A percentile compares a stretch with the other conserved stretches of the same genome.
Conservation (phyloP, 2,113 vertebrate genomes). For the Coptodon bakossiorum region DNA sequence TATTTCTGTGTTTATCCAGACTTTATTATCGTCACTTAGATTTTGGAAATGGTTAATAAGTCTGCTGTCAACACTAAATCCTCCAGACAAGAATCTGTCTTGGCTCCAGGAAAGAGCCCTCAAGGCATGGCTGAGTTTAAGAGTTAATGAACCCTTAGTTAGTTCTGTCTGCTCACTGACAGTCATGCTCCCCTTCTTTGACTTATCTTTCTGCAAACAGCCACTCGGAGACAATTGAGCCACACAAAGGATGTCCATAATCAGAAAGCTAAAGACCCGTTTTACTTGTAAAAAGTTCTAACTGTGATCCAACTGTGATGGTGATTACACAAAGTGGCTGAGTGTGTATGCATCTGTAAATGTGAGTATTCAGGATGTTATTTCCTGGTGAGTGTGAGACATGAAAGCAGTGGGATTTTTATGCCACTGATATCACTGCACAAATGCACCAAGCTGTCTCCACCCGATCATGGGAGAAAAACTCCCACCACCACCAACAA, state of each 20-base stretch:
- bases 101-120: neutral
- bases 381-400: conserved; percentile 46
- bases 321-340: neutral
- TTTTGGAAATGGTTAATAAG: neutral
- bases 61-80: conserved; percentile 18
- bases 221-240: conserved; percentile 17
- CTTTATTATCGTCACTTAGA: neutral
- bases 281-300: neutral
- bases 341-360: neutral
- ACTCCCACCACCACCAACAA: conserved; percentile 10
- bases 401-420: conserved; percentile 19
- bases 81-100: neutral
- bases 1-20: neutral
- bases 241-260: neutral
- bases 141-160: conserved; percentile 36
- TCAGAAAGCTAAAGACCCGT: neutral
- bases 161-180: conserved; percentile 22
- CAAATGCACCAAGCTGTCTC: conserved; percentile 27
- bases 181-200: neutral
- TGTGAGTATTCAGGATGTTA: neutral
- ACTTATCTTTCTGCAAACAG: conserved; percentile 26
- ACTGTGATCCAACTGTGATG: neutral
- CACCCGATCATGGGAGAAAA: conserved; percentile 58
- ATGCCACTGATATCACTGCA: conserved; percentile 13
- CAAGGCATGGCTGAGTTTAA: neutral